A percentile compares a stretch with the other conserved stretches of the same genome.
These are phyloP conservation scores for Lycaena phlaeas DNA, from an alignment of 2,888 invertebrate species.

Conservation along the genomic window DNA sequence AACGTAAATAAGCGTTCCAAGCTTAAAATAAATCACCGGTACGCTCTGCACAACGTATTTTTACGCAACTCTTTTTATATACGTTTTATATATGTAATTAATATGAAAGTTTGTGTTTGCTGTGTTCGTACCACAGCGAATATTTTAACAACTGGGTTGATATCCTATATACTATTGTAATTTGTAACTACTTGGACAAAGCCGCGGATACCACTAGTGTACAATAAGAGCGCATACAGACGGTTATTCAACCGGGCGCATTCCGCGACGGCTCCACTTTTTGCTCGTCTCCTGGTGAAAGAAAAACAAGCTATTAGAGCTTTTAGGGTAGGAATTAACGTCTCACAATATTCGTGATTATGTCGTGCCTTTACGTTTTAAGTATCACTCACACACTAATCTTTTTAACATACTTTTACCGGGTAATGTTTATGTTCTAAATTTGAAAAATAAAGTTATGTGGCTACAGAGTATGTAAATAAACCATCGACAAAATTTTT, in stretches of 20 bases:
- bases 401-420: conserved; percentile 1
- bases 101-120: too few relatives aligned
- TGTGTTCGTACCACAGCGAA: too few relatives aligned
- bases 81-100: too few relatives aligned
- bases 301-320: conserved; percentile 59
- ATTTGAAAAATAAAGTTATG: too few relatives aligned
- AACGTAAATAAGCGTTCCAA: conserved; percentile 55
- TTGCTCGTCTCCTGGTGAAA: conserved; percentile 38
- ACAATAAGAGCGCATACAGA: conserved; percentile 43
- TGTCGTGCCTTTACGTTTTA: conserved; percentile 17
- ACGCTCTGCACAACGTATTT: conserved; percentile 57
- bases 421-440: too few relatives aligned
- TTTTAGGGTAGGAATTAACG: conserved; percentile 60
- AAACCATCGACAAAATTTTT: too few relatives aligned
- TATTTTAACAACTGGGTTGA: too few relatives aligned
- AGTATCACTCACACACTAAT: conserved; percentile 4
- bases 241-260: conserved; percentile 69
- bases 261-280: conserved; percentile 67
- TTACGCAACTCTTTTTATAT: conserved; percentile 70
- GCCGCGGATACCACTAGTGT: too few relatives aligned
- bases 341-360: conserved; percentile 40
- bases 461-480: too few relatives aligned
- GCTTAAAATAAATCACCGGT: conserved; percentile 57
- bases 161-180: too few relatives aligned
- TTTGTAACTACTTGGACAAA: too few relatives aligned